These are phyloP conservation scores for Cephus spinipes DNA, from an alignment of 2,888 invertebrate species.

Conservation along the genomic window DNA sequence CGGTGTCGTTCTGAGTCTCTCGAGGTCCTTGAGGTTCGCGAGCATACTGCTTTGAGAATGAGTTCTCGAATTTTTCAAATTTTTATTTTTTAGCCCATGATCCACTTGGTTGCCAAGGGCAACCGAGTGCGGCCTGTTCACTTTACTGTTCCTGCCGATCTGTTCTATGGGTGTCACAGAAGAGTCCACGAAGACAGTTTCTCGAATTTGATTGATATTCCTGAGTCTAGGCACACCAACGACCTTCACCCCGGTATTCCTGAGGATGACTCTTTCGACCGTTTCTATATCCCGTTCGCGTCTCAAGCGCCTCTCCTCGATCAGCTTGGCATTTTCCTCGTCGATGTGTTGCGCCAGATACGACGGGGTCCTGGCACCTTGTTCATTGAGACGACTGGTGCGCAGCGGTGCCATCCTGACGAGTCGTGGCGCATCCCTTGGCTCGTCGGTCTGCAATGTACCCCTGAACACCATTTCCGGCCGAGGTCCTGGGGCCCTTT, in stretches of 20 bases:
- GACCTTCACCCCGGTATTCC: slow-evolving; percentile 49
- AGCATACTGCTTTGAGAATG: slow-evolving; percentile 48
- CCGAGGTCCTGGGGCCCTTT: neutral
- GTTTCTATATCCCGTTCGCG: slow-evolving; percentile 51
- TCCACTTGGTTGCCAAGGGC: slow-evolving; percentile 21
- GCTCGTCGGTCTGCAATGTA: slow-evolving; percentile 57
- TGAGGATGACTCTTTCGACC: slow-evolving; percentile 49
- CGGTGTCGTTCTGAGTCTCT: slow-evolving; percentile 51
- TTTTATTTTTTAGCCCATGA: slow-evolving; percentile 7
- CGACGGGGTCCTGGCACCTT: neutral
- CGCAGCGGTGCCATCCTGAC: slow-evolving; percentile 57
- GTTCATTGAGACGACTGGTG: slow-evolving; percentile 37
- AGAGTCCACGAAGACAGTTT: slow-evolving; percentile 46
- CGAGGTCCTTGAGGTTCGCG: slow-evolving; percentile 55
- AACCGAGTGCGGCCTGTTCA: slow-evolving; percentile 27
- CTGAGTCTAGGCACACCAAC: slow-evolving; percentile 47
- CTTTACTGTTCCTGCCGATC: slow-evolving; percentile 27
- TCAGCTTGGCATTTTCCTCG: slow-evolving; percentile 42
- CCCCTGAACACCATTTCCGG: slow-evolving; percentile 57
- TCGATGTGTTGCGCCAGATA: slow-evolving; percentile 29
- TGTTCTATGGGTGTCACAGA: slow-evolving; percentile 36
- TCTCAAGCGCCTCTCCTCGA: slow-evolving; percentile 48
- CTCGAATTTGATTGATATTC: slow-evolving; percentile 56
- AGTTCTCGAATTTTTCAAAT: slow-evolving; percentile 10
- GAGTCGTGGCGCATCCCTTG: slow-evolving; percentile 53